These are phyloP conservation scores for Adoxophyes honmai DNA, from an alignment of 1,140 invertebrate genomes.

Conservation along the genomic window DNA sequence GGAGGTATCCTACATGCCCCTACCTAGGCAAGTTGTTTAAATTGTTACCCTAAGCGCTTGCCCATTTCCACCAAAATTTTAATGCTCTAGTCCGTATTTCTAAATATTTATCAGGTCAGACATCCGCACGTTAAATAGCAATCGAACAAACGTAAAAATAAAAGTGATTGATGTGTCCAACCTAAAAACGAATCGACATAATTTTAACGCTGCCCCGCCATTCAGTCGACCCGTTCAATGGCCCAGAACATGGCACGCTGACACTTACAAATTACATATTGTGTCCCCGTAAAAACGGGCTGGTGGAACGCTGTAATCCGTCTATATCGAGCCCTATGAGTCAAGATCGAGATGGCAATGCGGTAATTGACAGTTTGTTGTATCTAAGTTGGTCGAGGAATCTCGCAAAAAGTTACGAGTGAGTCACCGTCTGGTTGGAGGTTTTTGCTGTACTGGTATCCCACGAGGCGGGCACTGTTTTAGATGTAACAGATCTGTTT, in stretches of 20 bases:
- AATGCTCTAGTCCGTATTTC: no score
- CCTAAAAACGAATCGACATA: constrained; percentile 36
- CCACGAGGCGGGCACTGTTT: neutral
- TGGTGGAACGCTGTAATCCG: constrained; percentile 19
- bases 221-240: constrained; percentile 25
- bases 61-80: no score
- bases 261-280: constrained; percentile 40
- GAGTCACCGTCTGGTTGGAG: no score
- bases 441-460: no score
- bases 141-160: constrained; percentile 21
- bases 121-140: constrained; percentile 20
- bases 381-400: neutral
- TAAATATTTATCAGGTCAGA: no score
- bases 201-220: constrained; percentile 28
- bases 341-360: neutral
- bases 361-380: constrained; percentile 4
- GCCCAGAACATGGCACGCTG: constrained; percentile 27
- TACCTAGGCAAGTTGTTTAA: no score
- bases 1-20: no score
- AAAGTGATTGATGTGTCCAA: constrained; percentile 35
- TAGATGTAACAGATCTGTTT: constrained; percentile 11
- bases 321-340: neutral
- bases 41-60: no score
- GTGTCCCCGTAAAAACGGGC: constrained; percentile 29
- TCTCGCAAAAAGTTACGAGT: constrained; percentile 19